Base-by-base conservation (phyloP, 2,888 invertebrate species). In the Macrophya annulata region DNA sequence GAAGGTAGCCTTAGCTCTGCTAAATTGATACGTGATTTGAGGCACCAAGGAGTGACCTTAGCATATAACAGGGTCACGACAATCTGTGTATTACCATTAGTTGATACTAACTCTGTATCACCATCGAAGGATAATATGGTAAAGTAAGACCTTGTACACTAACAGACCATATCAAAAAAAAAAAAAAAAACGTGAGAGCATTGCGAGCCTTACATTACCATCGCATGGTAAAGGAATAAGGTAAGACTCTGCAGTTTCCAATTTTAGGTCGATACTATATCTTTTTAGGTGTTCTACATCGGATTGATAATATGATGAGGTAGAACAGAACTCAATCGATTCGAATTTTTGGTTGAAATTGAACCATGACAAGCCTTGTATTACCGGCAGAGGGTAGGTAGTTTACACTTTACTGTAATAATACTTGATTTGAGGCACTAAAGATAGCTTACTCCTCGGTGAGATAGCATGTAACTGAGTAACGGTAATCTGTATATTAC, bases 161-260 rank as follows among this genome's bases (percentile, higher is more conserved):
- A n/a, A n/a, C n/a, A n/a, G n/a, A n/a, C n/a, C n/a, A n/a, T n/a
- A n/a, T n/a, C n/a, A n/a, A n/a, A n/a, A n/a, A n/a, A n/a, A n/a
- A n/a, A n/a, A n/a, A n/a, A n/a, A n/a, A n/a, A n/a, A n/a, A n/a
- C n/a, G n/a, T n/a, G n/a, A n/a, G n/a, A n/a, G n/a, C n/a, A n/a
- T n/a, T n/a, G n/a, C n/a, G 71, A 71, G 71, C 71, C 10, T 10
- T 48, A 8, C 9, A 9, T 76, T 59, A 81, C 51, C 81, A 31
- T 62, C 59, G 40, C 21, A 62, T 15, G 43, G n/a, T 62, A 55
- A 77, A 8, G 10, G 4, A 45, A 21, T 74, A n/a, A 45, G 12
- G 12, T 45, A 68, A 45, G 21, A 25, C n/a, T 21, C 43, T 74
- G 43, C 4, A 45, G 10, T 25, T 21, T 62, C 62, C 31, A 31